Percentiles rank a stretch among this genome's conserved stretches.
phyloP scores from a whole-genome alignment of 2,113 vertebrate species.

The Anseranas semipalmata region DNA sequence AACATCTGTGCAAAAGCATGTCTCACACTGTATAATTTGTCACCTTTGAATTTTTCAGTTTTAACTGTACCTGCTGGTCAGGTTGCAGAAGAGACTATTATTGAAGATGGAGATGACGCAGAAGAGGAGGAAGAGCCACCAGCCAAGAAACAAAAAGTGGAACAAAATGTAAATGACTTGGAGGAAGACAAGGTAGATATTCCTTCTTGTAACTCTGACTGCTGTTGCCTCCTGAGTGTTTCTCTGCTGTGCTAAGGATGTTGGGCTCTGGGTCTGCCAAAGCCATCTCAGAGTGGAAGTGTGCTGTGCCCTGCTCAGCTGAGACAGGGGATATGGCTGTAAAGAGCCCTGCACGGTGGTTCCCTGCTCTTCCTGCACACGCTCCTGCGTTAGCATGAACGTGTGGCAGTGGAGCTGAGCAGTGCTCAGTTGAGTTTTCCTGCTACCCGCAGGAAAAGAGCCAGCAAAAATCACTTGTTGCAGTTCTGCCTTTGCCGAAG shows the following conservation, averaged over 20 bases:
- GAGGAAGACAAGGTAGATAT: constrained; percentile 75
- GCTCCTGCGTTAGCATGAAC: background rate
- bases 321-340: accelerated
- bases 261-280: accelerated
- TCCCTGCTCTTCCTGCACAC: background rate
- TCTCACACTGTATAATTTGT: background rate
- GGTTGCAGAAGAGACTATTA: constrained; percentile 81
- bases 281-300: accelerated
- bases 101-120: constrained; percentile 50
- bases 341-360: background rate
- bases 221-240: accelerated
- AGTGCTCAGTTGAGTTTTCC: accelerated
- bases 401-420: background rate
- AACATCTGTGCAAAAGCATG: background rate
- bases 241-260: background rate
- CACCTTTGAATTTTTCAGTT: constrained; percentile 75
- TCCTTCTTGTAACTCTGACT: background rate
- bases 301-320: background rate
- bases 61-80: constrained; percentile 85
- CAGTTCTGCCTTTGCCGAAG: background rate
- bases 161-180: constrained; percentile 45
- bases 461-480: too few species aligned
- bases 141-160: constrained; percentile 80
- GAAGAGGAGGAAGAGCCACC: constrained; percentile 67
- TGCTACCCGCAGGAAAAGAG: background rate